Base-by-base conservation (phyloP, 2,113 vertebrate species). In the Scolopax mira region DNA sequence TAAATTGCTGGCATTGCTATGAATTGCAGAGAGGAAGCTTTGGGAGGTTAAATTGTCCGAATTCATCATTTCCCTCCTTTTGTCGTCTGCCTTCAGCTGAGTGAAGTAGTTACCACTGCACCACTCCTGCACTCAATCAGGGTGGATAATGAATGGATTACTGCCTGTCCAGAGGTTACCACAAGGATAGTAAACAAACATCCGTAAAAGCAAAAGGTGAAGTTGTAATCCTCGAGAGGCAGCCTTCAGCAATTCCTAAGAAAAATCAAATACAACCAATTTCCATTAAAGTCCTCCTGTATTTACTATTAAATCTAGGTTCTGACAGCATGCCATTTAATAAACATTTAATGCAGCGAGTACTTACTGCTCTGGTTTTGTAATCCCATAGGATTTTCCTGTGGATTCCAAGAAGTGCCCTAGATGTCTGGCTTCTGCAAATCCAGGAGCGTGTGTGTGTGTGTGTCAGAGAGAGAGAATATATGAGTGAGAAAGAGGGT, bases 1-100 rank as follows among this genome's bases (percentile, higher is more conserved):
- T 70, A 97, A 97, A 79, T 54, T 96, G 62, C 97, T 97, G 58
- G 95, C 57, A 30, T 96, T 97, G 85, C 83, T 95, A 92, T 97
- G 98, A 95, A 90, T 97, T 10, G 97, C 98, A 81, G 97, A 96
- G 81, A 98, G 97, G 88, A 96, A 93, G 96, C 96, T 98, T 83
- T 97, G 97, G 48, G 98, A 98, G 35, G 98, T 98, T 79, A 97
- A 81, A 77, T 94, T 98, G 77, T 93, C 97, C 2, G 90, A 97
- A 86, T 96, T 93, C 87, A 97, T 97, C 67, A 90, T 96, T 89
- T 89, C 94, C 72, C 49, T 90, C 78, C 72, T 88, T 93, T 85
- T 72, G 85, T 44, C 72, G 58, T 67, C 78, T 81, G 89, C 89
- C 4, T 6, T 81, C 85, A 78, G 94, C 92, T 64, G 82, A 49